Evolutionary conservation across 2,888 invertebrate genomes (phyloP), one percentile per base, ranked within the genome.

Genomic region (Napeogenes sylphis): DNA sequence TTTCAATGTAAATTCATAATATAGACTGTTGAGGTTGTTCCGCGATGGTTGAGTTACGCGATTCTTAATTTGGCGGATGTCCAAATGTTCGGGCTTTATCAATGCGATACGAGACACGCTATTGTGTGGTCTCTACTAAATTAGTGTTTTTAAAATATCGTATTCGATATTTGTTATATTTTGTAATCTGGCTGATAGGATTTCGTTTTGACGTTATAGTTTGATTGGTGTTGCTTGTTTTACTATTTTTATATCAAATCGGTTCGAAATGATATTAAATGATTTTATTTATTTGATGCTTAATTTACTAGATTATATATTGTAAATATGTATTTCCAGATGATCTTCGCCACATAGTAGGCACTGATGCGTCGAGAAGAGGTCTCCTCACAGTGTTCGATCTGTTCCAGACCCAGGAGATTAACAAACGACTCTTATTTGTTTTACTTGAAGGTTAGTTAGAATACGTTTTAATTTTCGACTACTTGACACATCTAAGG

Each of bases 321-420:
- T 45, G 56, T 62, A 63, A 33, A 56, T 61, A 2, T 63, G 4
- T 30, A 51, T 51, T 85, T 87, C 32, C 87, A 93, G 98, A 98
- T 85, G 98, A 98, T 82, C 86, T 98, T 65, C 94, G 95, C 73
- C 96, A 96, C 77, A 94, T 98, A 72, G 95, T 98, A 63, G 98
- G 98, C 1, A 95, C 95, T 54, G 97, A 97, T 77, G 96, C 97
- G 2, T 96, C 96, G 3, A 92, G 96, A 32, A 92, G 95, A 71
- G 98, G 98, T 4, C 90, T 97, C 13, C 87, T 96, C 60, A 94
- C 95, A 13, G 94, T 98, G 35, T 97, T 97, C 81, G 96, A 97
- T 76, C 92, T 98, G 74, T 95, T 97, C 74, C 98, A 98, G 90
- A 94, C 95, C 72, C 94, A 95, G 70, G 93, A 94, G 73, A 93